Evolutionary conservation across 2,888 invertebrate species (phyloP).

Genomic region (Catocala sponsa): DNA sequence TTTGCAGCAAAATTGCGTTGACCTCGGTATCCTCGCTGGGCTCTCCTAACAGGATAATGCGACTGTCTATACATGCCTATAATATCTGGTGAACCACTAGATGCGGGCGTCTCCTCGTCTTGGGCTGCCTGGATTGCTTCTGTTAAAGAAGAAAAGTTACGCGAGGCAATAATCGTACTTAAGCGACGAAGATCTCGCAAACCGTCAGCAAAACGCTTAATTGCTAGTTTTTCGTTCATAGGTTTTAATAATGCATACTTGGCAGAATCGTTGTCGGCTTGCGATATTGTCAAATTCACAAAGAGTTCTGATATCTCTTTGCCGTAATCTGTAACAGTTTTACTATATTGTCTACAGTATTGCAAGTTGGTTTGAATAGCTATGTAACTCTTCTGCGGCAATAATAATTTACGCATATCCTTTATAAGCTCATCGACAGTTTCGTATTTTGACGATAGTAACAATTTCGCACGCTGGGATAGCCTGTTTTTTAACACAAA

Average conservation of each 20-base stretch:
- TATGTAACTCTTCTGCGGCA: not conserved
- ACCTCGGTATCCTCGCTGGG: too few species aligned
- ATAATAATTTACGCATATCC: slow-evolving; percentile 1
- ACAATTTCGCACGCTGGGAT: not conserved
- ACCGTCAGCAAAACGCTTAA: too few species aligned
- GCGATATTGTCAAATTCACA: not conserved
- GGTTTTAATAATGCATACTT: not conserved
- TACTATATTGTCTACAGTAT: not conserved
- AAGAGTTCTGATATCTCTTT: not conserved
- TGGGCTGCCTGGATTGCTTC: too few species aligned
- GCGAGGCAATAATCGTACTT: too few species aligned
- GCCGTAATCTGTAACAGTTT: not conserved
- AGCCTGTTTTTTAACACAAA: not conserved
- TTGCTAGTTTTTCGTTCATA: too few species aligned
- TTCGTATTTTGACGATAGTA: not conserved
- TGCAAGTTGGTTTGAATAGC: not conserved
- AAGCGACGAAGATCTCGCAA: too few species aligned
- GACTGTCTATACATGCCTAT: too few species aligned
- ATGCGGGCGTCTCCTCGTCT: too few species aligned
- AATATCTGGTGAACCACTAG: too few species aligned
- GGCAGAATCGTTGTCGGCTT: not conserved
- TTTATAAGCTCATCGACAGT: slow-evolving; percentile 2
- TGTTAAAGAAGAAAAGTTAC: too few species aligned
- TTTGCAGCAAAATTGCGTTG: too few species aligned
- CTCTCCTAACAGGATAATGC: too few species aligned